These are phyloP conservation scores for Ectemnius lituratus DNA, from an alignment of 2,888 invertebrate genomes.

Conservation along the genomic window DNA sequence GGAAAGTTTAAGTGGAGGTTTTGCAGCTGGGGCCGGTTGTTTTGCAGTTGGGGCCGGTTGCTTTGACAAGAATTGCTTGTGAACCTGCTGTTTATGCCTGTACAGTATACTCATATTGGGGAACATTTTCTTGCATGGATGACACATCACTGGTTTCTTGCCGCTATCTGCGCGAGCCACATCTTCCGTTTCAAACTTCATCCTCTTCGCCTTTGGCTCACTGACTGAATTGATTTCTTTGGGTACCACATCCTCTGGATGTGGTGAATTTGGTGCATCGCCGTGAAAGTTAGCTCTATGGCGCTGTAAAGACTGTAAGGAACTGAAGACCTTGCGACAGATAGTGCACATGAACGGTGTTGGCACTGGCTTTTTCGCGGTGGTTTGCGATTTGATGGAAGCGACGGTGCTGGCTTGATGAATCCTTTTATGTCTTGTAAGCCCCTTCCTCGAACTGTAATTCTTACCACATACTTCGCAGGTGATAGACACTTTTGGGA, in stretches of 20 bases:
- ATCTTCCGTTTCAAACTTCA: slow-evolving; percentile 35
- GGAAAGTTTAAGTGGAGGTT: not conserved
- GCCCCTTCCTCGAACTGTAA: slow-evolving; percentile 81
- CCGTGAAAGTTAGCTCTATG: slow-evolving; percentile 47
- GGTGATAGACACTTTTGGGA: slow-evolving; percentile 74
- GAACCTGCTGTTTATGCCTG: slow-evolving; percentile 81
- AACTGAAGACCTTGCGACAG: slow-evolving; percentile 77
- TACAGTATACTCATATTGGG: slow-evolving; percentile 82
- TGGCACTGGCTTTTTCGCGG: slow-evolving; percentile 41
- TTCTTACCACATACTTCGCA: slow-evolving; percentile 84
- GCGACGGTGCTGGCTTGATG: slow-evolving; percentile 63
- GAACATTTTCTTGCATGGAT: slow-evolving; percentile 82
- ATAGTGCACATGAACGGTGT: slow-evolving; percentile 68
- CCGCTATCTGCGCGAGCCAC: slow-evolving; percentile 16
- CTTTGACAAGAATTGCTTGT: slow-evolving; percentile 76
- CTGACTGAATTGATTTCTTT: slow-evolving; percentile 10
- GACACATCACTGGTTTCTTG: slow-evolving; percentile 79
- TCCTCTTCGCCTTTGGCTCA: slow-evolving; percentile 35
- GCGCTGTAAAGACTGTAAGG: slow-evolving; percentile 71
- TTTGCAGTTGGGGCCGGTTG: not conserved
- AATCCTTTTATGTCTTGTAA: slow-evolving; percentile 81
- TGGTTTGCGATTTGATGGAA: slow-evolving; percentile 55
- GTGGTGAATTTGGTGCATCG: slow-evolving; percentile 23
- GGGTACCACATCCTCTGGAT: not conserved
- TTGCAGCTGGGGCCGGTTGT: not conserved